Evolutionary conservation across 1,140 invertebrate genomes (phyloP).

Genomic region (Monomorium pharaonis): DNA sequence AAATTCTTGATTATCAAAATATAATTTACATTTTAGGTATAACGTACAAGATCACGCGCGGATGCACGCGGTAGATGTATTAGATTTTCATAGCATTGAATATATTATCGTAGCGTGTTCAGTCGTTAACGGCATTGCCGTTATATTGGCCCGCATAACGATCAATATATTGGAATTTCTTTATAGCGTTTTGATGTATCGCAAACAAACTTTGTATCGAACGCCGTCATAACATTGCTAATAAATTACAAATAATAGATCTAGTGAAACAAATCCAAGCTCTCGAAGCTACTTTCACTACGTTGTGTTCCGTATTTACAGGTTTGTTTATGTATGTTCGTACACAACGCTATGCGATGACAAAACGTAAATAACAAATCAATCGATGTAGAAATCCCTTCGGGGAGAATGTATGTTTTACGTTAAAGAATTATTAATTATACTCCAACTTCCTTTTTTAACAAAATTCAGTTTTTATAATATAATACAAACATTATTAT

Average conservation of each 20-base stretch:
- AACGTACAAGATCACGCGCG: background rate
- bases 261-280: constrained; percentile 21
- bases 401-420: background rate
- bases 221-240: constrained; percentile 28
- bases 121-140: background rate
- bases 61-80: background rate
- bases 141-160: background rate
- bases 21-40: background rate
- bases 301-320: constrained; percentile 19
- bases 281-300: constrained; percentile 43
- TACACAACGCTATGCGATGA: background rate
- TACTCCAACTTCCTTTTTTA: background rate
- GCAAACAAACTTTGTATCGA: constrained; percentile 41
- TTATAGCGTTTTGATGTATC: constrained; percentile 5
- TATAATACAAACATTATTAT: background rate
- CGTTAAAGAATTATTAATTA: constrained; percentile 14
- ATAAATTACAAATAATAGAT: constrained; percentile 54
- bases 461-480: background rate
- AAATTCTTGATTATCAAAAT: background rate
- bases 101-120: background rate
- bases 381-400: constrained; percentile 5
- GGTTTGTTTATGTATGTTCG: background rate
- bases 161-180: constrained; percentile 36
- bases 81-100: background rate
- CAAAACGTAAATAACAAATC: constrained; percentile 23